Conservation (phyloP, 2,888 invertebrate genomes). For the Pyrrhosoma nymphula region DNA sequence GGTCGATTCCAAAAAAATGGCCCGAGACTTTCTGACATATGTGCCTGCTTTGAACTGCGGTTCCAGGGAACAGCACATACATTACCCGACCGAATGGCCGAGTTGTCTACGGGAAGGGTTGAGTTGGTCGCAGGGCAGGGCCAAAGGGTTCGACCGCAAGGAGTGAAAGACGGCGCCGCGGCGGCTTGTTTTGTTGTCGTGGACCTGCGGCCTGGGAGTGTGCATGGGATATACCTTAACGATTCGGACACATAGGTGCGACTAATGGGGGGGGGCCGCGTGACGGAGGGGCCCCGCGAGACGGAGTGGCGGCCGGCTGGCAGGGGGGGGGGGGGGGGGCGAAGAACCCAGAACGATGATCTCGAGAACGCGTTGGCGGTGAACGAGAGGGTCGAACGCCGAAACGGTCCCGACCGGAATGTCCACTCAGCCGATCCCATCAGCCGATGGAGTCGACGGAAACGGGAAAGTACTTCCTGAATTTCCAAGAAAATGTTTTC, state of each 20-base stretch:
- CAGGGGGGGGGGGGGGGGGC: neutral
- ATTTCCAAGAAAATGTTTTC: too few species aligned
- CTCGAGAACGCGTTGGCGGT: neutral
- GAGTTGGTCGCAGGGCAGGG: neutral
- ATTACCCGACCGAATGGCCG: too few species aligned
- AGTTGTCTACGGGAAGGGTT: neutral
- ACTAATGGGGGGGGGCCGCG: slow-evolving; percentile 7
- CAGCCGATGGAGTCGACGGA: neutral
- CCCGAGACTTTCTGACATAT: too few species aligned
- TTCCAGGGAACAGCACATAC: too few species aligned
- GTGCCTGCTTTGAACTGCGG: too few species aligned
- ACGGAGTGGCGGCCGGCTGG: neutral
- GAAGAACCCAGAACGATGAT: neutral
- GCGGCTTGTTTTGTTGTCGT: neutral
- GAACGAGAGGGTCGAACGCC: neutral
- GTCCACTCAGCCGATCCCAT: too few species aligned
- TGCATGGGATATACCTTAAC: neutral
- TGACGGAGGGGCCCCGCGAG: neutral
- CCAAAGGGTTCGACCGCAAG: slow-evolving; percentile 12
- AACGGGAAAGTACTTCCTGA: neutral
- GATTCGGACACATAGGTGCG: slow-evolving; percentile 32
- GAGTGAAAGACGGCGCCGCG: neutral
- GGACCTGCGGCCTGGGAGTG: neutral
- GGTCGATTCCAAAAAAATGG: too few species aligned
- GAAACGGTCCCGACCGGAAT: neutral